A percentile compares a stretch with the other conserved stretches of the same genome.
Evolutionary conservation across 1,140 invertebrate species (phyloP).

Genomic region (Drosophila bocki): DNA sequence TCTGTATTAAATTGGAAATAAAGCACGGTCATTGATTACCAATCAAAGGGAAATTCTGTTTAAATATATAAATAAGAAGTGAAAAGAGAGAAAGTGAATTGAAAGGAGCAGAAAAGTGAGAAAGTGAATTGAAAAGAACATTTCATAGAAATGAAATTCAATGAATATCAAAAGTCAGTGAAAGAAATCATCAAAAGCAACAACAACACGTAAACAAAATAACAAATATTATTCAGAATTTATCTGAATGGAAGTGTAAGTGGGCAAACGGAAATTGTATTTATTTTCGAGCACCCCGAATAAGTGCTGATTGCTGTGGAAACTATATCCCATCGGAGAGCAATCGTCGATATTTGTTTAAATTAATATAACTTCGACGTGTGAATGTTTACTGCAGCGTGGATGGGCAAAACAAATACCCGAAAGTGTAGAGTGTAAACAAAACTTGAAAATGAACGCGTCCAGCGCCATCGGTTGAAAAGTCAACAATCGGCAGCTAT

Average conservation of each 20-base stretch:
- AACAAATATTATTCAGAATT: conserved; percentile 24
- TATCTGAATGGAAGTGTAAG: conserved; percentile 39
- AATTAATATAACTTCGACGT: conserved; percentile 33
- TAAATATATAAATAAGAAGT: conserved; percentile 9
- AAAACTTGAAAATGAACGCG: conserved; percentile 35
- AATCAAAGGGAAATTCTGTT: neutral
- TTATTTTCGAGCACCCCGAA: conserved; percentile 18
- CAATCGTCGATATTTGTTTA: conserved; percentile 21
- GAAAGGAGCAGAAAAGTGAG: neutral
- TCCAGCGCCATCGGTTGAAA: conserved; percentile 28
- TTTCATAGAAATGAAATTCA: neutral
- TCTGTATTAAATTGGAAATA: neutral
- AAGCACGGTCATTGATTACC: no score
- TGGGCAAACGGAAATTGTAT: conserved; percentile 41
- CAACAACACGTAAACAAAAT: conserved; percentile 14
- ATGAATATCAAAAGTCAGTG: conserved; percentile 1
- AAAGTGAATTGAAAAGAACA: neutral
- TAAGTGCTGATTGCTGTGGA: conserved; percentile 17
- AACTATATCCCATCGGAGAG: conserved; percentile 1
- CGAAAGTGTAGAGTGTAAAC: conserved; percentile 35
- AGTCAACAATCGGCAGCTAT: conserved; percentile 25
- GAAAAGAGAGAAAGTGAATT: neutral
- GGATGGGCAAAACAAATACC: conserved; percentile 17
- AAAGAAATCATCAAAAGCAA: neutral
- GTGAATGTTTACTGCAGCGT: conserved; percentile 32